These are phyloP conservation scores for Brachionus rotundiformis DNA, from an alignment of 1,140 invertebrate species.

Conservation along the genomic window DNA sequence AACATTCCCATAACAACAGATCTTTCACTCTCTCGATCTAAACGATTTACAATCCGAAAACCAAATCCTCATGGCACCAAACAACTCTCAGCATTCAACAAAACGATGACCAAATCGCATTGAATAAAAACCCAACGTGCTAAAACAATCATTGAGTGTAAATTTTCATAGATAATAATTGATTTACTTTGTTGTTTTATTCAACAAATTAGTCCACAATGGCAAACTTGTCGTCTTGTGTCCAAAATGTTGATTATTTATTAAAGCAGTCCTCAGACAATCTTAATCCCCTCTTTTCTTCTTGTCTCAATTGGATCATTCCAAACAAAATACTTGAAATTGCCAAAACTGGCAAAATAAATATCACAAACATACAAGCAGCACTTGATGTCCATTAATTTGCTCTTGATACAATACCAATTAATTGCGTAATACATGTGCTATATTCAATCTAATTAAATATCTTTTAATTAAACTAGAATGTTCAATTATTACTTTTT, in stretches of 20 bases:
- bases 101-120: background rate
- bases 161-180: slow-evolving; percentile 42
- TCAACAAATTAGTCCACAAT: background rate
- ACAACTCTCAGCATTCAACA: background rate
- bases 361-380: background rate
- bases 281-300: background rate
- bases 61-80: background rate
- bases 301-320: background rate
- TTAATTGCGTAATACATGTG: background rate
- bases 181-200: slow-evolving; percentile 1
- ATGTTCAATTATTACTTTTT: background rate
- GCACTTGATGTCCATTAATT: background rate
- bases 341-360: background rate
- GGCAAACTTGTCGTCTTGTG: background rate
- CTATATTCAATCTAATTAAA: background rate
- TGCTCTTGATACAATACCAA: background rate
- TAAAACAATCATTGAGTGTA: slow-evolving; percentile 35
- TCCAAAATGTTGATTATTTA: background rate
- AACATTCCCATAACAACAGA: background rate
- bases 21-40: slow-evolving; percentile 4
- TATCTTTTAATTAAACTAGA: background rate
- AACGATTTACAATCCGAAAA: background rate
- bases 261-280: slow-evolving; percentile 5
- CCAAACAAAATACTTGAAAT: slow-evolving; percentile 15
- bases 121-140: background rate